These are phyloP conservation scores for Macaria liturata DNA, from an alignment of 2,888 invertebrate genomes.

Conservation along the genomic window DNA sequence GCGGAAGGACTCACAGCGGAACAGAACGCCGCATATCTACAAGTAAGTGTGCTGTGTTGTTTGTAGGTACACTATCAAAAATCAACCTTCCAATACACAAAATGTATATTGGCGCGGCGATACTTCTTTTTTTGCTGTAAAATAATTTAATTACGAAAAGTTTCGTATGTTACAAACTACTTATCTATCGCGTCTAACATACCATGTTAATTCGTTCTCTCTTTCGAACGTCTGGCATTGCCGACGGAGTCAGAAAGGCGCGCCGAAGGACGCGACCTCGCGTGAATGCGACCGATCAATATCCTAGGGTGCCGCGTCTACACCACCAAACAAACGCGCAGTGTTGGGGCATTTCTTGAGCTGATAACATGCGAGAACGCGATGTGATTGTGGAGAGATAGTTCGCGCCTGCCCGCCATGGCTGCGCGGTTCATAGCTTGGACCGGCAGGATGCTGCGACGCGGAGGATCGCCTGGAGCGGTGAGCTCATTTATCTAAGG, in stretches of 20 bases:
- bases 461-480: slow-evolving; percentile 78
- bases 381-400: slow-evolving; percentile 35
- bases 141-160: no score
- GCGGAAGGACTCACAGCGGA: slow-evolving; percentile 93
- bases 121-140: no score
- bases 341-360: slow-evolving; percentile 66
- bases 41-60: slow-evolving; percentile 79
- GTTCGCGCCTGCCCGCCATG: slow-evolving; percentile 42
- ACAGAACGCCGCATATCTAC: slow-evolving; percentile 91
- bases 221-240: slow-evolving; percentile 26
- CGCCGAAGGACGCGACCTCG: slow-evolving; percentile 82
- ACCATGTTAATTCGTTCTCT: slow-evolving; percentile 17
- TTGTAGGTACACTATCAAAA: no score
- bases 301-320: slow-evolving; percentile 61
- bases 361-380: slow-evolving; percentile 60
- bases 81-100: no score
- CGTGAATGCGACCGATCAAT: slow-evolving; percentile 73
- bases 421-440: slow-evolving; percentile 69
- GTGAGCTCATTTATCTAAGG: slow-evolving; percentile 76
- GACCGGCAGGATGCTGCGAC: slow-evolving; percentile 73
- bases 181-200: background rate
- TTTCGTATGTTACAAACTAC: no score
- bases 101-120: no score
- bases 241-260: slow-evolving; percentile 69
- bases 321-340: slow-evolving; percentile 62